phyloP scores from a whole-genome alignment of 2,888 invertebrate species.

The Ormyrus pomaceus region DNA sequence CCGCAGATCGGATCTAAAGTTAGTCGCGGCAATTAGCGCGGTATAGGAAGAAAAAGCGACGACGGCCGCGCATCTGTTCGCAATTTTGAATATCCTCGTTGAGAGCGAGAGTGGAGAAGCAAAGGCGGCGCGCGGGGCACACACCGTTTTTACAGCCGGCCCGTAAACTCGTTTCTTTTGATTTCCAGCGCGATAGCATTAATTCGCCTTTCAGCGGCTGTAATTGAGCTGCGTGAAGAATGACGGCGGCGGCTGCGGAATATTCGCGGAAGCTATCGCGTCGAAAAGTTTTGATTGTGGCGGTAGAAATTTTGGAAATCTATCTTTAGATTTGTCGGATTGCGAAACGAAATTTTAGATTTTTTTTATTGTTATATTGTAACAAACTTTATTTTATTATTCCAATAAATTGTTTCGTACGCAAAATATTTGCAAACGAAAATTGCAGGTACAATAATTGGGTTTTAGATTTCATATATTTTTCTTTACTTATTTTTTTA shows the following conservation, averaged over 20 bases:
- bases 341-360: too few relatives aligned
- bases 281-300: background rate
- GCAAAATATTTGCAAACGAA: too few relatives aligned
- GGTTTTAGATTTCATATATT: too few relatives aligned
- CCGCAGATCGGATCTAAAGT: constrained; percentile 29
- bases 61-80: constrained; percentile 20
- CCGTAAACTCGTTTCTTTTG: constrained; percentile 12
- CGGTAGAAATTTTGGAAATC: background rate
- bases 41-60: background rate
- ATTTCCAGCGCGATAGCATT: constrained; percentile 25
- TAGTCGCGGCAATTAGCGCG: constrained; percentile 38
- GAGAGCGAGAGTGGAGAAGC: background rate
- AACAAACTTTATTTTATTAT: too few relatives aligned
- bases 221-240: constrained; percentile 10
- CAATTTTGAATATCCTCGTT: constrained; percentile 25
- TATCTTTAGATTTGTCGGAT: too few relatives aligned
- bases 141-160: constrained; percentile 14
- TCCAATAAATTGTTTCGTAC: too few relatives aligned
- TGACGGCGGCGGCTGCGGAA: background rate
- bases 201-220: constrained; percentile 30
- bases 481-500: too few relatives aligned
- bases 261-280: background rate
- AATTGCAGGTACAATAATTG: too few relatives aligned
- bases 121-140: too few relatives aligned
- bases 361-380: too few relatives aligned